Percentiles rank a stretch among this genome's conserved stretches.
Conservation (phyloP, 2,888 invertebrate species). For the Lochmaea crataegi region DNA sequence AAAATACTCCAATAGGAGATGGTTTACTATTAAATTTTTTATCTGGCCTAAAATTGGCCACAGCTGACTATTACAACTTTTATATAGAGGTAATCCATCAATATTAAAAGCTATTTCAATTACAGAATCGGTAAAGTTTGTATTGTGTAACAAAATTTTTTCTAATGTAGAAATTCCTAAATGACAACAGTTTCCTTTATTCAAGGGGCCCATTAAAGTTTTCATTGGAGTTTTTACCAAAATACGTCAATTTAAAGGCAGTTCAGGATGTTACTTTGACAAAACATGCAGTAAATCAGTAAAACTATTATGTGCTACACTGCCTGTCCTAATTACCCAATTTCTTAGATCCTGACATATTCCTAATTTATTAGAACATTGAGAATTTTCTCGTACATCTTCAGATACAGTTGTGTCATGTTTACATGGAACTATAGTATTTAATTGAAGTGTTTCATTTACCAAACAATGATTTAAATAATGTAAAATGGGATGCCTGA, state of each 20-base stretch:
- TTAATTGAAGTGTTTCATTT: too few relatives aligned
- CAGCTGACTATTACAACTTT: slow-evolving; percentile 22
- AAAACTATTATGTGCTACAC: too few relatives aligned
- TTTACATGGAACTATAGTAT: too few relatives aligned
- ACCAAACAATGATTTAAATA: too few relatives aligned
- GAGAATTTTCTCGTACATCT: neutral
- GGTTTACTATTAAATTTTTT: slow-evolving; percentile 22
- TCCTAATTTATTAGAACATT: neutral
- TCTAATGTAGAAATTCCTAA: neutral
- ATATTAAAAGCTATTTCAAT: slow-evolving; percentile 25
- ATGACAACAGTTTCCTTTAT: neutral
- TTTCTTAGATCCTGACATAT: neutral
- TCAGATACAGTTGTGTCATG: too few relatives aligned
- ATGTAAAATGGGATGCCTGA: too few relatives aligned
- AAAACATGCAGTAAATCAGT: too few relatives aligned
- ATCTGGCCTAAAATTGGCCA: slow-evolving; percentile 33
- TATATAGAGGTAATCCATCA: slow-evolving; percentile 33
- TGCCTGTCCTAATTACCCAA: neutral
- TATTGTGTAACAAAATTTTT: neutral
- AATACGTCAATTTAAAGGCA: too few relatives aligned
- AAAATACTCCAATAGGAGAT: slow-evolving; percentile 30
- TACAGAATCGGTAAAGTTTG: neutral
- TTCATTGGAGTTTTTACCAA: neutral
- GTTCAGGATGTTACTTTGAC: too few relatives aligned
- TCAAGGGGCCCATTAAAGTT: neutral